Conservation (phyloP, 2,113 vertebrate species). For the Platycercus adscitus region DNA sequence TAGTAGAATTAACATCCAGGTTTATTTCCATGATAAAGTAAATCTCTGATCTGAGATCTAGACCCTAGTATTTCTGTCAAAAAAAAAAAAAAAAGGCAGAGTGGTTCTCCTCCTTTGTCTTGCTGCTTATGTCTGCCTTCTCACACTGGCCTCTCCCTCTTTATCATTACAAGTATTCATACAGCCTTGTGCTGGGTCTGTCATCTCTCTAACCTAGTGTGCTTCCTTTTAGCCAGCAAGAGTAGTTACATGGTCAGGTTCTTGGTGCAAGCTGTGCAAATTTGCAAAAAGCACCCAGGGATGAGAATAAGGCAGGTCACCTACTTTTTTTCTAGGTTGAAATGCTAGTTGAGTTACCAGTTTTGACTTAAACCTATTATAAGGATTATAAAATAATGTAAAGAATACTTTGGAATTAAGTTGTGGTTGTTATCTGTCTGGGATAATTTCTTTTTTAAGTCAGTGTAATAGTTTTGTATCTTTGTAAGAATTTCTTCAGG, state of each 20-base stretch:
- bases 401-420: background rate
- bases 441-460: background rate
- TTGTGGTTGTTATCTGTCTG: background rate
- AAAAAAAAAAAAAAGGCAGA: background rate
- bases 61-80: background rate
- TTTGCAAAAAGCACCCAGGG: background rate
- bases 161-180: background rate
- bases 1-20: background rate
- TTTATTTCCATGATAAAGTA: background rate
- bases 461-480: background rate
- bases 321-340: background rate
- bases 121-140: background rate
- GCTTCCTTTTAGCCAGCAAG: background rate
- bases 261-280: background rate
- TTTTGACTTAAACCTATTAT: background rate
- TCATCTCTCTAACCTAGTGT: background rate
- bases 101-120: fast-evolving
- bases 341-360: background rate
- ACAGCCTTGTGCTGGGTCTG: background rate
- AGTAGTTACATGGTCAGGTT: background rate
- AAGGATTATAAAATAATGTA: background rate
- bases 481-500: background rate
- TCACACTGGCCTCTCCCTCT: background rate
- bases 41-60: background rate
- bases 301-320: background rate